Conservation (phyloP, 2,888 invertebrate species). For the Chromoteleia sp. region DNA sequence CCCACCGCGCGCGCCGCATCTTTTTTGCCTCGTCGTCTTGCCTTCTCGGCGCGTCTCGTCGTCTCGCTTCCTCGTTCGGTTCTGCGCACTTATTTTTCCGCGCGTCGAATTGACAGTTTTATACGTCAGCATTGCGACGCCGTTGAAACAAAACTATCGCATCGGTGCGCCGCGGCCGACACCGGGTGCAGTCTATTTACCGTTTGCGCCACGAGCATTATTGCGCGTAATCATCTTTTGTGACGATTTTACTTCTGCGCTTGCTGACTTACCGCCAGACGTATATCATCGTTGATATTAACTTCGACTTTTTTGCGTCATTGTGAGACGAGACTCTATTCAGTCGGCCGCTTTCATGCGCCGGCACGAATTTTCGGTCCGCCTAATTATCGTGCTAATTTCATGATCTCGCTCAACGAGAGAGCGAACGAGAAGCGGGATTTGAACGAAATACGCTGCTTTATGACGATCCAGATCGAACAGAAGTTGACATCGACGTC, state of each 20-base stretch:
- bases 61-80: conserved; percentile 47
- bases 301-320: conserved; percentile 39
- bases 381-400: conserved; percentile 9
- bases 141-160: conserved; percentile 55
- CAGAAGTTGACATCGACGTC: too few species aligned
- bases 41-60: neutral
- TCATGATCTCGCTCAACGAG: too few species aligned
- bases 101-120: conserved; percentile 59
- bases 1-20: conserved; percentile 1
- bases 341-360: conserved; percentile 7
- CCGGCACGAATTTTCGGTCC: conserved; percentile 17
- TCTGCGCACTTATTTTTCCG: conserved; percentile 64
- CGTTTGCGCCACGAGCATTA: conserved; percentile 52
- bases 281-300: conserved; percentile 49
- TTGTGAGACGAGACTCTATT: conserved; percentile 37
- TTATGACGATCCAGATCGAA: too few species aligned
- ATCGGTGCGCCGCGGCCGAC: conserved; percentile 31
- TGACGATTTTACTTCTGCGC: conserved; percentile 50
- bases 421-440: too few species aligned
- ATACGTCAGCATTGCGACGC: conserved; percentile 56
- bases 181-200: conserved; percentile 51
- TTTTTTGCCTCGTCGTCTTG: neutral
- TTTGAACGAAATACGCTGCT: too few species aligned
- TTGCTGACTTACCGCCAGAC: conserved; percentile 49
- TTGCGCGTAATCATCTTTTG: conserved; percentile 66